phyloP scores from a whole-genome alignment of 2,113 vertebrate genomes.

The Synodontis membranacea region DNA sequence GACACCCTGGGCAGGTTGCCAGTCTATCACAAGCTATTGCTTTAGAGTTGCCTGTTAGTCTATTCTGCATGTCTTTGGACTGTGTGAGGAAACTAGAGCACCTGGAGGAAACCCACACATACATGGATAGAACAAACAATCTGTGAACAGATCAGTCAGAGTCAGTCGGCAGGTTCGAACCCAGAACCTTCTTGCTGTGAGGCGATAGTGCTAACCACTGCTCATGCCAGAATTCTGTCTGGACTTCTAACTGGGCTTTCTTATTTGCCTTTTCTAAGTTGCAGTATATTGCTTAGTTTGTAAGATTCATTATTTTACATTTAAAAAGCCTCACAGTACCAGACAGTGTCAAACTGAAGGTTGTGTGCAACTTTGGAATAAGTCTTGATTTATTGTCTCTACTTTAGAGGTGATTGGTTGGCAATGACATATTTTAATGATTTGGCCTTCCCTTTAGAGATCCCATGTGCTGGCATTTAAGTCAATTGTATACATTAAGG shows the following conservation, averaged over 20 bases:
- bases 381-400: not conserved
- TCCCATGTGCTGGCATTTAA: conserved; percentile 40
- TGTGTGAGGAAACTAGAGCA: no score
- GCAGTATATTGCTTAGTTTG: not conserved
- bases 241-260: not conserved
- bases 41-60: no score
- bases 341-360: not conserved
- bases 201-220: no score
- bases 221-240: not conserved
- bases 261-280: not conserved
- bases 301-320: not conserved
- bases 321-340: not conserved
- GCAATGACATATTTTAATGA: not conserved
- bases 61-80: no score
- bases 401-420: not conserved
- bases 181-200: no score
- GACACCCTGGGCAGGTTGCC: no score
- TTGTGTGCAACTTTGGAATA: not conserved
- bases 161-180: no score
- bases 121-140: no score
- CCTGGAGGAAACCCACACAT: no score
- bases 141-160: no score
- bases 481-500: conserved; percentile 51
- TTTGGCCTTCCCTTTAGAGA: not conserved
- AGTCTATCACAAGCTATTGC: no score